Percentiles rank a stretch among this genome's conserved stretches.
Conservation (phyloP, 2,797 vertebrate genomes). For the Pseudomugil tenellus region DNA sequence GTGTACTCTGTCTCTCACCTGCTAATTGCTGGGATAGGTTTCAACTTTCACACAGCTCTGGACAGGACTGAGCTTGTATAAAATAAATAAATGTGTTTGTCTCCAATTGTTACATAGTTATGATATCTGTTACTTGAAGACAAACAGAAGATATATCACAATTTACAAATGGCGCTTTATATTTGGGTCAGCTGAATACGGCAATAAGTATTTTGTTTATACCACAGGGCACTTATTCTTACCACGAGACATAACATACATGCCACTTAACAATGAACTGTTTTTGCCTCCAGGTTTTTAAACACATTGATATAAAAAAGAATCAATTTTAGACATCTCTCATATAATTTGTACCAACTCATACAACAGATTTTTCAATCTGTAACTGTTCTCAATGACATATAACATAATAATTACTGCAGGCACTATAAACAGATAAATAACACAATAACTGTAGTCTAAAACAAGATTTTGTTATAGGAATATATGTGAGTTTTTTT, state of each 20-base stretch:
- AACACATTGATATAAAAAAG: neutral
- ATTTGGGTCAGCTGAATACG: neutral
- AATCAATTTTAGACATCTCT: neutral
- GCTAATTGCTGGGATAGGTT: too few species aligned
- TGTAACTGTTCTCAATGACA: neutral
- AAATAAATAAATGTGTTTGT: too few species aligned
- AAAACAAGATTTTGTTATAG: neutral
- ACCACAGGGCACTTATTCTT: neutral
- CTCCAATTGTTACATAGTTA: neutral
- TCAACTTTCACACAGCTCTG: too few species aligned
- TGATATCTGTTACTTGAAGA: neutral
- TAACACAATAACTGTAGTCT: neutral
- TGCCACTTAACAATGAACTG: neutral
- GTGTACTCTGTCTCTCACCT: too few species aligned
- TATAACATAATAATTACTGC: neutral
- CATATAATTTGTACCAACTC: neutral
- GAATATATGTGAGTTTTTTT: neutral
- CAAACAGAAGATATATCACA: neutral
- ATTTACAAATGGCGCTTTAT: neutral
- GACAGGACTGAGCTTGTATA: too few species aligned
- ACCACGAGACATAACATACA: neutral
- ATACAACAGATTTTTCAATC: neutral
- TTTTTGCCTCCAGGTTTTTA: neutral
- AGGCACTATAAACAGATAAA: too few species aligned
- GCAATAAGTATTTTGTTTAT: neutral